Evolutionary conservation across 2,888 invertebrate species (phyloP).

Genomic region (Noctua pronuba): DNA sequence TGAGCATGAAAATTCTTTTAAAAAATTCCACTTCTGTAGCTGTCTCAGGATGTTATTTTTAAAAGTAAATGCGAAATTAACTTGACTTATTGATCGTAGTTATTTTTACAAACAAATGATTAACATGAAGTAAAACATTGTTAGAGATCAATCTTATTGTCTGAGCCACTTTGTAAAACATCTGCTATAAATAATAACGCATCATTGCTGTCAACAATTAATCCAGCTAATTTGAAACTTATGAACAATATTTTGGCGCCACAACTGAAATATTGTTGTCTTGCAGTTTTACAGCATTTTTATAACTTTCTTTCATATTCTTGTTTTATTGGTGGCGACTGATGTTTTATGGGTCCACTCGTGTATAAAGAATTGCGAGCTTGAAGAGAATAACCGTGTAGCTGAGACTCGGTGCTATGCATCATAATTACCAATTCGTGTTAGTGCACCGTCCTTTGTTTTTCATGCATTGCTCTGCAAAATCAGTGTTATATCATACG

Average conservation of each 20-base stretch:
- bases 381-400: constrained; percentile 12
- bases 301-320: constrained; percentile 31
- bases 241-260: constrained; percentile 62
- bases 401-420: neutral
- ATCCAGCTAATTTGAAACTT: constrained; percentile 52
- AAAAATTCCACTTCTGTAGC: constrained; percentile 15
- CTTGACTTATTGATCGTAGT: constrained; percentile 2
- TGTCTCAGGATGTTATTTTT: constrained; percentile 29
- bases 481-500: constrained; percentile 6
- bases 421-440: constrained; percentile 10
- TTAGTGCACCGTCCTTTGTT: constrained; percentile 18
- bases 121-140: constrained; percentile 34
- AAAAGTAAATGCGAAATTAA: constrained; percentile 17
- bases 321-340: constrained; percentile 32
- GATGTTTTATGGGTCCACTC: neutral
- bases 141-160: constrained; percentile 32
- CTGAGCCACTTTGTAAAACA: constrained; percentile 9
- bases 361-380: neutral
- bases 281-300: constrained; percentile 37
- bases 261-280: constrained; percentile 37
- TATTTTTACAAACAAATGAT: constrained; percentile 32
- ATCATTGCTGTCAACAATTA: constrained; percentile 48
- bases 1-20: constrained; percentile 30
- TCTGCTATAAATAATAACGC: constrained; percentile 26
- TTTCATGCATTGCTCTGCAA: neutral